phyloP scores from a whole-genome alignment of 2,797 vertebrate species.

The Lepus oiostolus region DNA sequence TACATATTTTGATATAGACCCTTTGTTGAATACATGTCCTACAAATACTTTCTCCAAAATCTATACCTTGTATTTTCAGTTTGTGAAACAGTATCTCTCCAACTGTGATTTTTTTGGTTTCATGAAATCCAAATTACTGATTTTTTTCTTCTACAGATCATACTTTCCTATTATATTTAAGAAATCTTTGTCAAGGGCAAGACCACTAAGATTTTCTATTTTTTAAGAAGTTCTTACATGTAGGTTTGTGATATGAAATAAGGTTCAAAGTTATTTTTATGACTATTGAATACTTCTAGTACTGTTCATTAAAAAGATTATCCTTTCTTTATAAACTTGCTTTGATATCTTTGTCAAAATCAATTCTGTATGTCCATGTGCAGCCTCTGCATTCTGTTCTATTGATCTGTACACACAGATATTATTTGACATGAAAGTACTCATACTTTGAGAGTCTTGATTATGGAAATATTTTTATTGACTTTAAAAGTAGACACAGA shows the following conservation, averaged over 20 bases:
- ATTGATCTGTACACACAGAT: not conserved
- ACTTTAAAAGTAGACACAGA: not conserved
- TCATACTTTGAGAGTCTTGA: not conserved
- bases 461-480: not conserved
- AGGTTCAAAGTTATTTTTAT: not conserved
- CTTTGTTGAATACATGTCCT: not conserved
- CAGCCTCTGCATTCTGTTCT: not conserved
- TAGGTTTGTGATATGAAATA: not conserved
- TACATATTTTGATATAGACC: not conserved
- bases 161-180: not conserved
- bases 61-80: not conserved
- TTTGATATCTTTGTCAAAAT: not conserved
- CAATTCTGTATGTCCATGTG: not conserved
- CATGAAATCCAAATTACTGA: slow-evolving; percentile 38
- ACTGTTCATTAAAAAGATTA: not conserved
- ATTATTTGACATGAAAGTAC: not conserved
- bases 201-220: not conserved
- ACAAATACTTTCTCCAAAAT: not conserved
- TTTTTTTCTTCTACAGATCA: not conserved
- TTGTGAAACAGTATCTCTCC: not conserved
- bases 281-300: not conserved
- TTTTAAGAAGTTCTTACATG: slow-evolving; percentile 16
- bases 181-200: not conserved
- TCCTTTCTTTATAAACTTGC: not conserved
- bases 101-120: slow-evolving; percentile 15